phyloP scores from a whole-genome alignment of 2,797 vertebrate species.

The Pipistrellus pipistrellus region DNA sequence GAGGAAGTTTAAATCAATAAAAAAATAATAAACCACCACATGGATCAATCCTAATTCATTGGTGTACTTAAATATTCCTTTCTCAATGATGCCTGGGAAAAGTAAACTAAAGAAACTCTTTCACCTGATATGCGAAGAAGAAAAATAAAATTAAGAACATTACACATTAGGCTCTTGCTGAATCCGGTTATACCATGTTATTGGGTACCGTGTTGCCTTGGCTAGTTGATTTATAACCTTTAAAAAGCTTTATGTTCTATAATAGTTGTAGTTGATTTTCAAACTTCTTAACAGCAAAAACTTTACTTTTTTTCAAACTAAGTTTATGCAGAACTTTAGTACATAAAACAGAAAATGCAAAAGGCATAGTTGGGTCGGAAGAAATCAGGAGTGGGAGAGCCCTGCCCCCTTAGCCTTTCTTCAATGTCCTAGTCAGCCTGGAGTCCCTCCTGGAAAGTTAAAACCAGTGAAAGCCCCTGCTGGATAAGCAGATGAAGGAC shows the following conservation, averaged over 20 bases:
- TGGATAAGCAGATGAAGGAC: not conserved
- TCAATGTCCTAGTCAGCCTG: not conserved
- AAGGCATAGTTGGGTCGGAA: not conserved
- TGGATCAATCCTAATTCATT: not conserved
- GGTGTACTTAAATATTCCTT: not conserved
- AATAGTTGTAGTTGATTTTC: slow-evolving; percentile 35
- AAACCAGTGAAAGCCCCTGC: not conserved
- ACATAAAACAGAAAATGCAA: not conserved
- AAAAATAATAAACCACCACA: not conserved
- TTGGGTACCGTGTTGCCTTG: not conserved
- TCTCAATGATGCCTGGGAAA: not conserved
- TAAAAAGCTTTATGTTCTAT: not conserved
- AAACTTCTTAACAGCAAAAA: not conserved
- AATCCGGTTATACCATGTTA: not conserved
- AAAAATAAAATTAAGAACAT: slow-evolving; percentile 12
- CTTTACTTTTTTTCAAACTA: not conserved
- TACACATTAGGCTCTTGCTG: not conserved
- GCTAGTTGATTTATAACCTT: not conserved
- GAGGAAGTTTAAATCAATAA: not conserved
- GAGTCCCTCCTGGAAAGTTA: not conserved
- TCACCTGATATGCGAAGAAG: slow-evolving; percentile 7
- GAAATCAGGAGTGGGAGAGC: not conserved
- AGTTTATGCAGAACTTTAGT: not conserved
- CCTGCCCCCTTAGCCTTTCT: not conserved
- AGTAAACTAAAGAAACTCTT: not conserved